phyloP scores from a whole-genome alignment of 2,888 invertebrate genomes.

The Cotesia congregata region DNA sequence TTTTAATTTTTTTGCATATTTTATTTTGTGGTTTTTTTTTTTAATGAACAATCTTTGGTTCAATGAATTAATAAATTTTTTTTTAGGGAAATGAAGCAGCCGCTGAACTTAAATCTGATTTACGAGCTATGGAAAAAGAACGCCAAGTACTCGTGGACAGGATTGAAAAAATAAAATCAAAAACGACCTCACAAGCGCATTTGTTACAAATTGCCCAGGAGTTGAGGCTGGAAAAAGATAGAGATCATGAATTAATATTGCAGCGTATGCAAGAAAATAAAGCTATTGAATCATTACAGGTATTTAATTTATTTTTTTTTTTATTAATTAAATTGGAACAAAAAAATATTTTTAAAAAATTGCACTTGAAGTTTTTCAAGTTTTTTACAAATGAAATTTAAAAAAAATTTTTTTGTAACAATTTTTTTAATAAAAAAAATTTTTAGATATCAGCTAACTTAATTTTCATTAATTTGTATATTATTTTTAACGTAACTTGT shows the following conservation, averaged over 20 bases:
- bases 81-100: slow-evolving; percentile 76
- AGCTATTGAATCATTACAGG: slow-evolving; percentile 56
- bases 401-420: too few relatives aligned
- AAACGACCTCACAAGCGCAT: slow-evolving; percentile 57
- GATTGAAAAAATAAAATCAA: slow-evolving; percentile 60
- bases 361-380: too few relatives aligned
- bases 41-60: too few relatives aligned
- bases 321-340: too few relatives aligned
- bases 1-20: neutral
- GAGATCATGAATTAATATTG: slow-evolving; percentile 73
- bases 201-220: slow-evolving; percentile 67
- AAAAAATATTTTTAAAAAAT: too few relatives aligned
- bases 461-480: too few relatives aligned
- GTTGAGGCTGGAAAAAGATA: slow-evolving; percentile 74
- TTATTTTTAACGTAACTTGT: too few relatives aligned
- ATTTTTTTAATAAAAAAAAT: too few relatives aligned
- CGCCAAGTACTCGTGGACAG: slow-evolving; percentile 66
- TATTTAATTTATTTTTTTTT: slow-evolving; percentile 44
- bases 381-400: too few relatives aligned
- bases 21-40: too few relatives aligned
- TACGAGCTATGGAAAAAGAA: slow-evolving; percentile 89
- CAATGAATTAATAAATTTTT: too few relatives aligned
- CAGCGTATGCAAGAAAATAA: slow-evolving; percentile 75
- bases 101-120: slow-evolving; percentile 86
- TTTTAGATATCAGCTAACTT: too few relatives aligned